phyloP scores from a whole-genome alignment of 2,797 vertebrate species.

The Spea hammondii region DNA sequence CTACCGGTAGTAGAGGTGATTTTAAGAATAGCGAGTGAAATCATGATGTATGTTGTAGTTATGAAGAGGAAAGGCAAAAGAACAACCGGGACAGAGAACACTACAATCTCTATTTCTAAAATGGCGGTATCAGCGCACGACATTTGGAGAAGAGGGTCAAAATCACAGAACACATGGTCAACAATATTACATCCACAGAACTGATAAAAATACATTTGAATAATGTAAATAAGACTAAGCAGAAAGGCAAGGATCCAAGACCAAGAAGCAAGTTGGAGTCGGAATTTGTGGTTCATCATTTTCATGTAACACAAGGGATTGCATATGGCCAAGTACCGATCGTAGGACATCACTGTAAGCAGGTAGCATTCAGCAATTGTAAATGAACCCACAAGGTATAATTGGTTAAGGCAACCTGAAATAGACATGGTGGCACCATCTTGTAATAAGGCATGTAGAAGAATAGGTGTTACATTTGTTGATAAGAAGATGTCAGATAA shows the following conservation, averaged over 20 bases:
- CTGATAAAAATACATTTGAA: not conserved
- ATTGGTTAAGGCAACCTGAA: not conserved
- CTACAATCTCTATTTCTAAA: not conserved
- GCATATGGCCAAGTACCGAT: not conserved
- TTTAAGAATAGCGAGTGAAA: conserved; percentile 5
- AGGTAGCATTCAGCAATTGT: not conserved
- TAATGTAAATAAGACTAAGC: not conserved
- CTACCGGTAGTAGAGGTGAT: conserved; percentile 1
- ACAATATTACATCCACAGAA: conserved; percentile 28
- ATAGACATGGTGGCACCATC: not conserved
- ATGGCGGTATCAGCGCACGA: conserved; percentile 15
- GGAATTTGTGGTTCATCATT: not conserved
- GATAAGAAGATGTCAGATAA: not conserved
- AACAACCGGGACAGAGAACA: not conserved
- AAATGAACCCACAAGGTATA: not conserved
- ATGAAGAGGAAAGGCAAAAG: conserved; percentile 13
- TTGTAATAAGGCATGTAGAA: not conserved
- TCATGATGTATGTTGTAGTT: conserved; percentile 5
- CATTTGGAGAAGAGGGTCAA: conserved; percentile 11
- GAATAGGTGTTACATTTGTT: not conserved
- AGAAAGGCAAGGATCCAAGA: not conserved
- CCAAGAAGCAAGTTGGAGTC: not conserved
- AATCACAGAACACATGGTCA: conserved; percentile 32
- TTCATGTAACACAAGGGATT: not conserved
- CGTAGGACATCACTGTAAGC: not conserved